Base-by-base conservation (phyloP, 1,140 invertebrate genomes). In the Philopotamus ludificatus region DNA sequence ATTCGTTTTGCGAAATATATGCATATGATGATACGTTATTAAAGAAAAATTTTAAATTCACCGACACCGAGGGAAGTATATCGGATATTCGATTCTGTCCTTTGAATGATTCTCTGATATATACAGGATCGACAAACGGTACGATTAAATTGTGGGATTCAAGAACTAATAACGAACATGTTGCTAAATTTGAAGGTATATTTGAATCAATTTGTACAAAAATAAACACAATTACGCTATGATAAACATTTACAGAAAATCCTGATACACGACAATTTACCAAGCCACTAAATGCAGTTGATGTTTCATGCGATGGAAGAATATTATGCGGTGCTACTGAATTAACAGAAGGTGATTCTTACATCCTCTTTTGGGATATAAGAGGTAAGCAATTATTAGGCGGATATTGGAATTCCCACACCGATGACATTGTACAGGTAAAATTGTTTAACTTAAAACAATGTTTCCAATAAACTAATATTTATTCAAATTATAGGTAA, bases 391-490 rank as follows among this genome's bases (percentile, higher is more conserved):
- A 84, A 69, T 76, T 90, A 10, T 75, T 95, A 2, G 93, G 93
- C 1, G 90, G 87, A 8, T 97, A 95, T 75, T 90, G 88, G 86
- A 88, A 95, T 71, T 89, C 87, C 22, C 92, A 95, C 72, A 85
- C 86, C 65, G 91, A 93, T 78, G 92, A 94, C 75, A 84, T 96
- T 9, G 92, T 91, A 25, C 83, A 89, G 74, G 87, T 89, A 73
- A 62, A 57, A n/a, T 59, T 49, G 42, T 18, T 53, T 15, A 34
- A 54, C 20, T 18, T 41, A 2, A 65, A 41, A 51, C 60, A 4
- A 23, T 49, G 12, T 61, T 22, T 41, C 12, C 8, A 8, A n/a
- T 16, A 20, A 49, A 49, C 20, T 9, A 9, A 54, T 54, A 8
- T 8, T 21, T 8, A 23, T 54, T 54, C 16, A 16, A 23, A 23